Conservation (phyloP, 1,140 invertebrate species). For the Aphis gossypii region DNA sequence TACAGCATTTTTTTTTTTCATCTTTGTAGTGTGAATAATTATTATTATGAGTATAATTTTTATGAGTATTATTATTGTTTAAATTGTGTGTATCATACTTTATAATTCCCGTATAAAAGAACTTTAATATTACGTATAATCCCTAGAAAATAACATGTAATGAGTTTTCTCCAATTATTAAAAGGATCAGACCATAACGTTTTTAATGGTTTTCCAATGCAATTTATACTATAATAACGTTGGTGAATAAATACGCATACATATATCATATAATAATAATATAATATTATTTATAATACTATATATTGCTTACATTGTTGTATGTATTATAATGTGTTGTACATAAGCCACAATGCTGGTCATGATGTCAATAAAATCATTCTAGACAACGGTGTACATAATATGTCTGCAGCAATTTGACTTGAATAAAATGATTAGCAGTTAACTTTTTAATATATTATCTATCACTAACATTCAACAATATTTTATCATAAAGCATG, state of each 20-base stretch:
- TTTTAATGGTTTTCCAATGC: background rate
- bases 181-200: background rate
- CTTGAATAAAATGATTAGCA: background rate
- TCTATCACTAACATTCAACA: background rate
- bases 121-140: background rate
- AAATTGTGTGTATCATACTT: background rate
- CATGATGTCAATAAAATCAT: background rate
- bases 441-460: background rate
- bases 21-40: background rate
- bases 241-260: background rate
- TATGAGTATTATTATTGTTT: background rate
- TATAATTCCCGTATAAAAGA: background rate
- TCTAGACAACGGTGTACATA: background rate
- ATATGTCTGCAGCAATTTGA: background rate
- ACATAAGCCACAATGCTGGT: background rate
- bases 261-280: background rate
- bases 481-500: background rate
- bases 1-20: background rate
- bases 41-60: background rate
- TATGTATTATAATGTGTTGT: background rate
- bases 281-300: background rate
- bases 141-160: background rate
- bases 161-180: constrained; percentile 13
- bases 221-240: background rate
- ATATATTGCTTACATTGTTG: background rate